These are phyloP conservation scores for Colinus virginianus DNA, from an alignment of 2,113 vertebrate genomes.

Conservation along the genomic window DNA sequence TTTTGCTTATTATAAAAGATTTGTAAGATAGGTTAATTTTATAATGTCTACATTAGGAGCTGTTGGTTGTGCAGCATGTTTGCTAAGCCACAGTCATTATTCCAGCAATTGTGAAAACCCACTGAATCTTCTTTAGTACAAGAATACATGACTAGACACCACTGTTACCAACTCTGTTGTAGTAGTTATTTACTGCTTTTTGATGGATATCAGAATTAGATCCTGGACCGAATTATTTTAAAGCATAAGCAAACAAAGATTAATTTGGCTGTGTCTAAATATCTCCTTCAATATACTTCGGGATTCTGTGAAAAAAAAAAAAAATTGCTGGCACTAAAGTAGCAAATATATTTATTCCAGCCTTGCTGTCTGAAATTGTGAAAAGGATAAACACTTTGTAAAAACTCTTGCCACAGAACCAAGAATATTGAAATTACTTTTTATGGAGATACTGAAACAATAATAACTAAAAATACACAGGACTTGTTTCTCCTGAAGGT, in stretches of 20 bases:
- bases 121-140: neutral
- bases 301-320: neutral
- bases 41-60: neutral
- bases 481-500: conserved; percentile 70
- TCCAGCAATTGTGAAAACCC: neutral
- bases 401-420: conserved; percentile 49
- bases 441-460: conserved; percentile 74
- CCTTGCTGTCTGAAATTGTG: conserved; percentile 17
- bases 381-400: conserved; percentile 57
- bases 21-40: neutral
- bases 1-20: neutral
- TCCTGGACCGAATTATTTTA: neutral
- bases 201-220: neutral
- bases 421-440: conserved; percentile 75
- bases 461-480: conserved; percentile 16
- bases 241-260: neutral
- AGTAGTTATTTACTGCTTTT: neutral
- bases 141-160: neutral
- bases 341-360: neutral
- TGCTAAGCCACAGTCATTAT: neutral
- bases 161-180: fast-evolving
- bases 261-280: neutral
- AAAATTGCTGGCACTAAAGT: neutral
- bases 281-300: neutral
- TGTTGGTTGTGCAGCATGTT: fast-evolving